Percentiles rank a stretch among this genome's conserved stretches.
Evolutionary conservation across 2,113 vertebrate genomes (phyloP).

Genomic region (Phaethon lepturus): DNA sequence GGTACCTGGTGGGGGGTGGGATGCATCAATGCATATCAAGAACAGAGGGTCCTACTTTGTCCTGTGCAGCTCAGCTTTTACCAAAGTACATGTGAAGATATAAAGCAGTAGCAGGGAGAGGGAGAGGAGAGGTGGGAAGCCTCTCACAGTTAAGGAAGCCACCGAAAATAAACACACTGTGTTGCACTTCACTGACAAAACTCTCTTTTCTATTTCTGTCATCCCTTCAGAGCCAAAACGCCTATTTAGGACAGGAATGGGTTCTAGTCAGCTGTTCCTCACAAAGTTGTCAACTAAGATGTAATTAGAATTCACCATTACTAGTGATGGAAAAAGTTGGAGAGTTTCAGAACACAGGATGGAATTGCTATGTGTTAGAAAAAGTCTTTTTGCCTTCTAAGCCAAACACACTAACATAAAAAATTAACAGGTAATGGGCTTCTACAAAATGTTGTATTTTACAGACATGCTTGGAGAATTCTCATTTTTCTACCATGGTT

Average conservation of each 20-base stretch:
- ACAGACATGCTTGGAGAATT: neutral
- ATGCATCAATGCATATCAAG: neutral
- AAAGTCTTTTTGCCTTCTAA: neutral
- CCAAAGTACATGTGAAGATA: neutral
- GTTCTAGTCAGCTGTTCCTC: neutral
- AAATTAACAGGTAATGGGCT: neutral
- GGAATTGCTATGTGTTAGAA: neutral
- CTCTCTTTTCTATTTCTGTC: neutral
- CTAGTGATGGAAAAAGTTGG: neutral
- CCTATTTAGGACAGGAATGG: slow-evolving; percentile 33
- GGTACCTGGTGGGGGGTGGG: accelerated
- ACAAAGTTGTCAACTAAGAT: neutral
- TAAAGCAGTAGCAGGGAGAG: neutral
- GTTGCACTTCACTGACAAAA: neutral
- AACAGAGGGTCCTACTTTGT: neutral
- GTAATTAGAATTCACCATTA: neutral
- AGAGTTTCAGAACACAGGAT: neutral
- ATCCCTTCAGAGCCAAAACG: neutral
- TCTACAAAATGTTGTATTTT: neutral
- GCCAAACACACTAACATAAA: neutral
- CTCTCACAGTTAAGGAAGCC: neutral
- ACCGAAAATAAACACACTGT: neutral
- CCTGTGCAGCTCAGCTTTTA: neutral
- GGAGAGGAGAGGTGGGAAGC: neutral
- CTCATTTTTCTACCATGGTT: neutral